phyloP scores from a whole-genome alignment of 92 coral and sea anemone genomes.

The Muricea muricata region DNA sequence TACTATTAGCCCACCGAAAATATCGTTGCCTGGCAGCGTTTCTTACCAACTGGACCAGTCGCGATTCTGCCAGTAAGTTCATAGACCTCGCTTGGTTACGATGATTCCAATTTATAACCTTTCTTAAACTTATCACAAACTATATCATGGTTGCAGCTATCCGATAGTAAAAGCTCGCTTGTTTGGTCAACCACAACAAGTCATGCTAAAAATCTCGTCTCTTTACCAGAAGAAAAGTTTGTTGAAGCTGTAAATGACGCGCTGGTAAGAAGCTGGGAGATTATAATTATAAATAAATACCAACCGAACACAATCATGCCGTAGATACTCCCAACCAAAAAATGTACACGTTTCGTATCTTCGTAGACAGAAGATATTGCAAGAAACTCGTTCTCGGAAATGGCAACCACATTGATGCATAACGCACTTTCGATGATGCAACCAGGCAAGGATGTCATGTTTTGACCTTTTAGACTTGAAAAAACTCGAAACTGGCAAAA shows the following conservation, averaged over 20 bases:
- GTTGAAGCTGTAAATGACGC: conserved; percentile 97
- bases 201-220: conserved; percentile 85
- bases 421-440: conserved; percentile 72
- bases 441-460: conserved; percentile 61
- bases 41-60: conserved; percentile 96
- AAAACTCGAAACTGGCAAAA: no score
- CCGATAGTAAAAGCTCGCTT: conserved; percentile 80
- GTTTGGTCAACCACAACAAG: conserved; percentile 94
- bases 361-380: conserved; percentile 89
- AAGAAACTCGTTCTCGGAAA: conserved; percentile 75
- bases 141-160: conserved; percentile 57
- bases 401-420: conserved; percentile 73
- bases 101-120: neutral
- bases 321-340: neutral
- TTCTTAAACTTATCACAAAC: neutral
- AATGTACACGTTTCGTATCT: neutral
- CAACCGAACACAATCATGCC: neutral
- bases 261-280: conserved; percentile 66
- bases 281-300: no score
- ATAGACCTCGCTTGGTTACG: neutral
- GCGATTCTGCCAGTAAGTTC: conserved; percentile 91
- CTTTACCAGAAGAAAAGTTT: conserved; percentile 85
- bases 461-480: no score
- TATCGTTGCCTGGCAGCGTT: conserved; percentile 96
- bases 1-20: conserved; percentile 83